Evolutionary conservation across 2,113 vertebrate genomes (phyloP).

Genomic region (Patagioenas fasciata): DNA sequence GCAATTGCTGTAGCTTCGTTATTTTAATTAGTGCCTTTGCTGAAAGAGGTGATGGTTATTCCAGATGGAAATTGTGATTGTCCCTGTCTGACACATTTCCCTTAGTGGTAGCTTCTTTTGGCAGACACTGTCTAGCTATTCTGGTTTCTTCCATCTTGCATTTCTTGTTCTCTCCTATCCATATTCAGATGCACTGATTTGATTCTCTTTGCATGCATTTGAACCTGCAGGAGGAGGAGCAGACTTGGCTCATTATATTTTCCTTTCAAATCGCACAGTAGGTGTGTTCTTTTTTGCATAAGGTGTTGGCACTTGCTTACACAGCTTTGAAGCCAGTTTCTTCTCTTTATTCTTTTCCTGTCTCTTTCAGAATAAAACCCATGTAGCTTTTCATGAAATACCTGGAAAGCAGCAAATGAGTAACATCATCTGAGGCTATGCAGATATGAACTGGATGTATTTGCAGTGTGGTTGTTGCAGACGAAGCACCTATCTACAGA

Average conservation of each 20-base stretch:
- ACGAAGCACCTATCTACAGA: background rate
- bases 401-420: background rate
- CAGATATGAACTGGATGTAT: background rate
- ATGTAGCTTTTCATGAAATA: background rate
- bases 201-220: background rate
- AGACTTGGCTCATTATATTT: background rate
- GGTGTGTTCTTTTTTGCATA: background rate
- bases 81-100: background rate
- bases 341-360: background rate
- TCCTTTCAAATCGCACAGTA: background rate
- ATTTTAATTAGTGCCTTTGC: background rate
- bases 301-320: background rate
- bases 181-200: fast-evolving
- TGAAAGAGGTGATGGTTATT: background rate
- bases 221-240: background rate
- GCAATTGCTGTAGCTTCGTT: background rate
- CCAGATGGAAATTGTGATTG: background rate
- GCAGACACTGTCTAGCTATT: background rate
- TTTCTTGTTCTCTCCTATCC: background rate
- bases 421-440: background rate
- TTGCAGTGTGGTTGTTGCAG: background rate
- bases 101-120: background rate
- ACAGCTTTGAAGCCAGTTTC: background rate
- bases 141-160: background rate
- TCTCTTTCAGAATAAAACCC: background rate